Base-by-base conservation (phyloP, 2,888 invertebrate species). In the Philereme transversata region DNA sequence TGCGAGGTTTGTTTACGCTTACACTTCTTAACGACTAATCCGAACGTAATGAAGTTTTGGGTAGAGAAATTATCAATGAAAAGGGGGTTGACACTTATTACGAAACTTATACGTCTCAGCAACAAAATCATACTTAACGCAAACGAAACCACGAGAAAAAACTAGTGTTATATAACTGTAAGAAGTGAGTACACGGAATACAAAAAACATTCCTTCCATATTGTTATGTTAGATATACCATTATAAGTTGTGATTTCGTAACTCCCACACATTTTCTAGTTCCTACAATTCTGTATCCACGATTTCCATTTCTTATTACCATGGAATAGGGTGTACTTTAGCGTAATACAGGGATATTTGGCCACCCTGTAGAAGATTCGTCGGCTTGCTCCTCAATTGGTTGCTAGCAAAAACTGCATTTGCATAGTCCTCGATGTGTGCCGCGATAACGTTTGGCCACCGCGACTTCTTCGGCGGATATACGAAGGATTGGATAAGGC, bases 361-460 rank as follows among this genome's bases (percentile, higher is more conserved):
- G 82, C 88, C 90, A 89, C 89, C 89, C 88, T 86, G 82, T 71
- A 76, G 65, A 75, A 78, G 77, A 79, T 77, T 79, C 75, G 73
- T 74, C 75, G 77, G 81, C 78, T 79, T 77, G 76, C 82, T 83
- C 75, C 75, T 85, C 87, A 89, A 90, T 91, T 86, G 90, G 87
- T 86, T 80, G 81, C 83, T 84, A 84, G 86, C 89, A 91, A 92
- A 92, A 92, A 92, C 86, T 87, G 84, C 86, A 92, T 92, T 92
- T 91, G 90, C 92, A 92, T 92, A 87, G 87, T 74, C 79, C 78
- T 79, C 83, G 91, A 90, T 91, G 83, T 76, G 77, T 77, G 78
- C 75, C 70, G 78, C 77, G 90, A 90, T 90, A 90, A 81, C 77
- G 84, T 77, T 81, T 77, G 86, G 78, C 84, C 83, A 79, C 84